Conservation (phyloP, 2,888 invertebrate genomes). For the Ferdinandea cuprea region DNA sequence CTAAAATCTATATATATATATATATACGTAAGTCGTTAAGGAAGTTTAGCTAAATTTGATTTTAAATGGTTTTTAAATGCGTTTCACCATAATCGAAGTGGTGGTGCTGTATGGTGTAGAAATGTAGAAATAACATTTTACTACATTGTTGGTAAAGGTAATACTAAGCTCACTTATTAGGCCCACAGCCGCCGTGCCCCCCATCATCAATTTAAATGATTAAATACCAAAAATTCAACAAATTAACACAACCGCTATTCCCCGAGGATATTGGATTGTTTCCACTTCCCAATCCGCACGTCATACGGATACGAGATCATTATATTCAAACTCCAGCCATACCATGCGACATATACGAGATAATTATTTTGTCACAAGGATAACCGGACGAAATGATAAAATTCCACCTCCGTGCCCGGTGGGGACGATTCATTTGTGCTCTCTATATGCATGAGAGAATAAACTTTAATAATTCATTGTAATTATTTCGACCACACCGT, state of each 20-base stretch:
- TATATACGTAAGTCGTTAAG: no score
- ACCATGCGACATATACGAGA: neutral
- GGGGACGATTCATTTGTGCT: constrained; percentile 55
- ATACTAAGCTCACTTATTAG: neutral
- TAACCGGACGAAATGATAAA: constrained; percentile 16
- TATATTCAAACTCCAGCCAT: neutral
- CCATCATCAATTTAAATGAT: constrained; percentile 27
- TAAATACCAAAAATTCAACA: constrained; percentile 43
- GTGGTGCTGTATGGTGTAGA: no score
- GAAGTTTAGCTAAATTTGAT: no score
- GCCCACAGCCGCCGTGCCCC: no score
- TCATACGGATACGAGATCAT: constrained; percentile 22
- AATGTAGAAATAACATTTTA: no score
- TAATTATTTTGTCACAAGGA: constrained; percentile 28
- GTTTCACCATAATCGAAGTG: no score
- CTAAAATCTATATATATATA: no score
- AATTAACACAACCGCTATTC: constrained; percentile 33
- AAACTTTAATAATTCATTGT: constrained; percentile 71
- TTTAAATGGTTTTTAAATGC: no score
- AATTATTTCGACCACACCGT: constrained; percentile 65
- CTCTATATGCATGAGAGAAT: constrained; percentile 61
- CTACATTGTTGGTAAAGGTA: neutral
- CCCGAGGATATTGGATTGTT: constrained; percentile 6
- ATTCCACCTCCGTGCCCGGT: constrained; percentile 24
- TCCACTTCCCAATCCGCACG: neutral